Conservation (phyloP, 2,113 vertebrate species). For the Neotoma lepida region DNA sequence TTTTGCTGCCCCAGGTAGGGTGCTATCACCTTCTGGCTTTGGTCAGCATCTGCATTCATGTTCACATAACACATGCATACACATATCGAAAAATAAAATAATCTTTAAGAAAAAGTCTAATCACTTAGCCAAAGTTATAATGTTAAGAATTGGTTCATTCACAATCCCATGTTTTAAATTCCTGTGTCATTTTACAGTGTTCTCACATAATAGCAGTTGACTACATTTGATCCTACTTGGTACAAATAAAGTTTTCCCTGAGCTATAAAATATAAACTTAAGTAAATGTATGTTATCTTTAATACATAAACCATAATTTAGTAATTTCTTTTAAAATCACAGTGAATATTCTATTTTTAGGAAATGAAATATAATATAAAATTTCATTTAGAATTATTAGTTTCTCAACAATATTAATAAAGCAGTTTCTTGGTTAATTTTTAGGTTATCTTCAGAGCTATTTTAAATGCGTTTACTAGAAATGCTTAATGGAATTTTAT, state of each 20-base stretch:
- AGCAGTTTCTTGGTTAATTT: slow-evolving; percentile 54
- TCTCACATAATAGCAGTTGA: neutral
- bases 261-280: neutral
- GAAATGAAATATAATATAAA: slow-evolving; percentile 33
- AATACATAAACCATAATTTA: neutral
- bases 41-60: too few species aligned
- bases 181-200: neutral
- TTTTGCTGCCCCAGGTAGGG: neutral
- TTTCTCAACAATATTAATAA: slow-evolving; percentile 8
- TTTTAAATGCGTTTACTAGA: slow-evolving; percentile 44
- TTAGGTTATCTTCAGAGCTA: neutral
- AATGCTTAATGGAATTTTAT: slow-evolving; percentile 50
- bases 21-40: neutral
- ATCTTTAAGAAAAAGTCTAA: neutral
- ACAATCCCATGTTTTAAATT: neutral
- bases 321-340: neutral
- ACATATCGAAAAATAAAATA: neutral
- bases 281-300: slow-evolving; percentile 2
- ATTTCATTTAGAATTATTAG: neutral
- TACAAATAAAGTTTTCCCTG: neutral
- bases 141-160: neutral
- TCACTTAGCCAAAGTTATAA: neutral
- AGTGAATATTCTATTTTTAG: neutral
- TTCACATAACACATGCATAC: neutral
- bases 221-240: neutral